Base-by-base conservation (phyloP, 1,140 invertebrate genomes). In the Maconellicoccus hirsutus region DNA sequence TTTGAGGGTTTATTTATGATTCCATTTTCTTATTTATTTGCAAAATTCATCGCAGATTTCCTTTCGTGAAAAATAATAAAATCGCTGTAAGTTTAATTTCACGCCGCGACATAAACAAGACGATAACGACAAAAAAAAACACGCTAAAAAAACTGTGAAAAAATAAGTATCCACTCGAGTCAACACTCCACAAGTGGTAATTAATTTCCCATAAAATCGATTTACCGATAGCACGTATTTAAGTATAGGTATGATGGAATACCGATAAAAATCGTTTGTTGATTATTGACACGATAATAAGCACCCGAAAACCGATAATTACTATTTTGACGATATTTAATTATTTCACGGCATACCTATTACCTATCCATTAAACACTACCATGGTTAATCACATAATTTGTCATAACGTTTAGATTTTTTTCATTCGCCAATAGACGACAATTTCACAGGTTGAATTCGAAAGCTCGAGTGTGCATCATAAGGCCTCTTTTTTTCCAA, bases 231-330 rank as follows among this genome's bases (percentile, higher is more conserved):
- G n/a, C 12, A 19, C 42, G 42, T 16, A 52, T 52, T 52, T 8
- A 52, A 19, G 29, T 33, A 33, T 52, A 52, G 6, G 42, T 52
- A 52, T 52, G 42, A 52, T 52, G 42, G 42, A 52, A 52, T 52
- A 16, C 12, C 42, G 42, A 52, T 52, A 52, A 52, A 52, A 52
- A 52, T 19, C 12, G 42, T 52, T 16, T 52, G 42, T 52, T 52
- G 42, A 52, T 52, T 52, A 52, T 52, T 52, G 42, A 52, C 42
- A 52, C 42, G 12, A 52, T 52, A 52, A 52, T 52, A 52, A 52
- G 42, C 42, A 52, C 42, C 42, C 42, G 42, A 52, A 52, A 52
- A 33, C 12, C 42, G 42, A 52, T 52, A 52, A 52, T 52, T 52
- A 52, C 42, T 19, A 16, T 52, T 52, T 52, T 52, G 42, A 52